phyloP scores from a whole-genome alignment of 2,113 vertebrate genomes.

The Tychaedon coryphoeus region DNA sequence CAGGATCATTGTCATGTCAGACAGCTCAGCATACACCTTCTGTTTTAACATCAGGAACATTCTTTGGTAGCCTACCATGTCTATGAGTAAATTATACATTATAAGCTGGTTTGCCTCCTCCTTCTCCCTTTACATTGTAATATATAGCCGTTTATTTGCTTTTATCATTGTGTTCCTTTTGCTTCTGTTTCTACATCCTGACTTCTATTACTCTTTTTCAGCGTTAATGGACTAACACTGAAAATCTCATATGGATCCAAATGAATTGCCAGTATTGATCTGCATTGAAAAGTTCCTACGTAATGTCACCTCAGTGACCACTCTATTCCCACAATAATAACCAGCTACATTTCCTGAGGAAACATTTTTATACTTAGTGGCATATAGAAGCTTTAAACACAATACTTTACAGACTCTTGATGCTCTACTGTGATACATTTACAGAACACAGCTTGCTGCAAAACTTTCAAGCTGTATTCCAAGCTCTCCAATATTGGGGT shows the following conservation, averaged over 20 bases:
- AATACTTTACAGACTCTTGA: neutral
- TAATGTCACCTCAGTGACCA: slow-evolving; percentile 14
- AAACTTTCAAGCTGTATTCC: neutral
- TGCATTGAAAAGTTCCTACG: slow-evolving; percentile 30
- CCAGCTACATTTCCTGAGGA: slow-evolving; percentile 47
- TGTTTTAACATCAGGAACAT: neutral
- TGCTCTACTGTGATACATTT: neutral
- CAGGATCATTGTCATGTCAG: neutral
- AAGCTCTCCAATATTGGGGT: neutral
- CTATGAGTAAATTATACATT: neutral
- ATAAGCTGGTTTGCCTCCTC: neutral
- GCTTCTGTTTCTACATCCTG: neutral
- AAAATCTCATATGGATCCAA: slow-evolving; percentile 20
- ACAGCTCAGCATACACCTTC: neutral
- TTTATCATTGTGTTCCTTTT: neutral
- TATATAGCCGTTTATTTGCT: neutral
- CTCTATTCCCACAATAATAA: slow-evolving; percentile 39
- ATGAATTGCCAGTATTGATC: slow-evolving; percentile 57
- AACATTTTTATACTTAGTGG: slow-evolving; percentile 26
- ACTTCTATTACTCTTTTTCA: neutral
- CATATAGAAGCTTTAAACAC: slow-evolving; percentile 13
- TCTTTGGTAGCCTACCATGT: neutral
- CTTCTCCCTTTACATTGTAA: neutral
- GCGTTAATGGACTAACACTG: slow-evolving; percentile 2
- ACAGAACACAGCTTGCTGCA: neutral